A percentile compares a stretch with the other conserved stretches of the same genome.
Evolutionary conservation across 2,888 invertebrate species (phyloP).

Genomic region (Diachrysia chrysitis): DNA sequence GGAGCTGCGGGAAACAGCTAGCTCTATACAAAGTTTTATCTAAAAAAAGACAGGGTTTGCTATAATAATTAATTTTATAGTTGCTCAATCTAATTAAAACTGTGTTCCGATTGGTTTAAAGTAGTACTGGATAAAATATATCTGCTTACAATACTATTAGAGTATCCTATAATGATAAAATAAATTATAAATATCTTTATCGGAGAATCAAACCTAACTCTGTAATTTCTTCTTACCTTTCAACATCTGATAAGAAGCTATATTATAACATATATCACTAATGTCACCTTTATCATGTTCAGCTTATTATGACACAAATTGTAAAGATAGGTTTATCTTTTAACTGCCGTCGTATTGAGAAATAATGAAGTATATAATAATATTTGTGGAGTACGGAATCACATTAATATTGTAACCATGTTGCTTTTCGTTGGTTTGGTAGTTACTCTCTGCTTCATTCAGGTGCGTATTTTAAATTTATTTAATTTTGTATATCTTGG

Average conservation of each 20-base stretch:
- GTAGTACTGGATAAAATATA: no score
- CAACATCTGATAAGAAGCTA: not conserved
- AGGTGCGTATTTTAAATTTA: constrained; percentile 40
- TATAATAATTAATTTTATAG: no score
- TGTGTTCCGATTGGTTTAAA: no score
- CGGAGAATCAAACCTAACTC: not conserved
- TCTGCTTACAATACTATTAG: no score
- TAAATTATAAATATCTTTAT: no score
- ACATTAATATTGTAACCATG: constrained; percentile 36
- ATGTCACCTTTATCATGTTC: constrained; percentile 20
- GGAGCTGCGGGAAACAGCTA: no score
- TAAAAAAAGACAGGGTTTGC: no score
- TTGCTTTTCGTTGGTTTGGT: constrained; percentile 16
- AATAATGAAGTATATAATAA: constrained; percentile 45
- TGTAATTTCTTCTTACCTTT: not conserved
- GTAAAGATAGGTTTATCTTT: constrained; percentile 9
- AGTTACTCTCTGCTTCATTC: constrained; percentile 22
- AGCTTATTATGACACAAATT: constrained; percentile 8
- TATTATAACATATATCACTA: not conserved
- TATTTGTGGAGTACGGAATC: not conserved
- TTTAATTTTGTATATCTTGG: no score
- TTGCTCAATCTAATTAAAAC: no score
- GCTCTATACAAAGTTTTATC: no score
- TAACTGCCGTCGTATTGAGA: constrained; percentile 14
- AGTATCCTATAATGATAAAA: no score